Percentiles rank a stretch among this genome's conserved stretches.
phyloP scores from a whole-genome alignment of 2,797 vertebrate species.

The Carapus acus region DNA sequence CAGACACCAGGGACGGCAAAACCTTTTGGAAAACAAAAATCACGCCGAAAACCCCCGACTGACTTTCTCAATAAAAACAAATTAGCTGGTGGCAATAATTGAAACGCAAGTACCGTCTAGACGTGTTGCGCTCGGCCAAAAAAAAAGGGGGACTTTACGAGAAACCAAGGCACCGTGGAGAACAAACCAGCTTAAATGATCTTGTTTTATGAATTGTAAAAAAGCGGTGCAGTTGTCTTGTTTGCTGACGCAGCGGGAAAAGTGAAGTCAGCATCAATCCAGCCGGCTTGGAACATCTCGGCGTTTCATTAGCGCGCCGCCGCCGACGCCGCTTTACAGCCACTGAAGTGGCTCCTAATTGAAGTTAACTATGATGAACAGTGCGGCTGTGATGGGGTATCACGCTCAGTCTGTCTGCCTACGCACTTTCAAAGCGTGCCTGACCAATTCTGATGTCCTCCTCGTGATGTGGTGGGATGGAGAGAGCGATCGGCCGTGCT shows the following conservation, averaged over 20 bases:
- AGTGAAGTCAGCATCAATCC: slow-evolving; percentile 62
- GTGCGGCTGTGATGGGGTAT: slow-evolving; percentile 13
- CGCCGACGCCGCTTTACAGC: slow-evolving; percentile 58
- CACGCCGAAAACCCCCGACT: slow-evolving; percentile 61
- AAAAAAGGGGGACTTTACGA: slow-evolving; percentile 66
- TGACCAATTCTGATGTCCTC: slow-evolving; percentile 16
- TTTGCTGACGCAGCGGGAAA: slow-evolving; percentile 70
- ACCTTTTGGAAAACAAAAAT: slow-evolving; percentile 70
- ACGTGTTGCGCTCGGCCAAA: slow-evolving; percentile 68
- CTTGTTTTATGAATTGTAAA: slow-evolving; percentile 70
- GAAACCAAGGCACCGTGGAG: slow-evolving; percentile 56
- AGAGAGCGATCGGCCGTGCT: too few relatives aligned
- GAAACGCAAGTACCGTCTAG: slow-evolving; percentile 76
- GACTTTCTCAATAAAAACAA: slow-evolving; percentile 70
- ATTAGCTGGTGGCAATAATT: slow-evolving; percentile 73
- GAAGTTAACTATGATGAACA: slow-evolving; percentile 57
- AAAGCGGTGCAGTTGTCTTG: slow-evolving; percentile 56
- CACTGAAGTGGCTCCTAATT: slow-evolving; percentile 64
- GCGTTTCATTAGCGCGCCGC: slow-evolving; percentile 59
- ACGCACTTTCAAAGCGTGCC: not conserved
- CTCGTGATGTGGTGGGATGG: too few relatives aligned
- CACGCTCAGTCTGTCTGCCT: not conserved
- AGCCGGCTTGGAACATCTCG: slow-evolving; percentile 57
- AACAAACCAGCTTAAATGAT: slow-evolving; percentile 55
- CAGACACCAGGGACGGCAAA: slow-evolving; percentile 71